Evolutionary conservation across 1,140 invertebrate genomes (phyloP).

Genomic region (Zaprionus camerounensis): DNA sequence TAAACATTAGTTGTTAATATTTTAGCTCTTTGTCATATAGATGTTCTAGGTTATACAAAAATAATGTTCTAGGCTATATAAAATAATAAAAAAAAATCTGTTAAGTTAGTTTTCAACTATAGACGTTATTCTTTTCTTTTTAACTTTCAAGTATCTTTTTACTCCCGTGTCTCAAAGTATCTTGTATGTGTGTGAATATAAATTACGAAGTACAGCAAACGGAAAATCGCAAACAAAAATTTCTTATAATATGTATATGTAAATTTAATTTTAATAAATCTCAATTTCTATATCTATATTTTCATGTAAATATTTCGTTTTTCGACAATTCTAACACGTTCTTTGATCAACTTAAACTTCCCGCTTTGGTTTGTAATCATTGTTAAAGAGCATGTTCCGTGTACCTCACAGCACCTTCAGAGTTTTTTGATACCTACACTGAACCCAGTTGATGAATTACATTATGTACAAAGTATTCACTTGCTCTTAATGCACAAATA

Average conservation of each 20-base stretch:
- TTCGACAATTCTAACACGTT: slow-evolving; percentile 32
- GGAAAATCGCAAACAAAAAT: slow-evolving; percentile 50
- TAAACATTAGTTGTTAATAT: background rate
- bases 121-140: slow-evolving; percentile 11
- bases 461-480: slow-evolving; percentile 37
- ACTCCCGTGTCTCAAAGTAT: slow-evolving; percentile 84
- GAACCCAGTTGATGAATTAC: slow-evolving; percentile 17
- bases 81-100: background rate
- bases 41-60: background rate
- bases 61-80: background rate
- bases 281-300: slow-evolving; percentile 45
- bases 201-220: slow-evolving; percentile 60
- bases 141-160: slow-evolving; percentile 29
- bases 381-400: slow-evolving; percentile 70
- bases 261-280: slow-evolving; percentile 42
- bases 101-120: background rate
- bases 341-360: slow-evolving; percentile 16
- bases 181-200: slow-evolving; percentile 84
- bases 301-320: slow-evolving; percentile 70
- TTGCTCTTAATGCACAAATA: slow-evolving; percentile 59
- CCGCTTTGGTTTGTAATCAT: slow-evolving; percentile 31
- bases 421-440: slow-evolving; percentile 29
- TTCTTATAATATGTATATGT: slow-evolving; percentile 53
- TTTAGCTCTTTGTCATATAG: background rate
- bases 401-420: slow-evolving; percentile 62